Base-by-base conservation (phyloP, 2,113 vertebrate species). In the Oryctolagus cuniculus region DNA sequence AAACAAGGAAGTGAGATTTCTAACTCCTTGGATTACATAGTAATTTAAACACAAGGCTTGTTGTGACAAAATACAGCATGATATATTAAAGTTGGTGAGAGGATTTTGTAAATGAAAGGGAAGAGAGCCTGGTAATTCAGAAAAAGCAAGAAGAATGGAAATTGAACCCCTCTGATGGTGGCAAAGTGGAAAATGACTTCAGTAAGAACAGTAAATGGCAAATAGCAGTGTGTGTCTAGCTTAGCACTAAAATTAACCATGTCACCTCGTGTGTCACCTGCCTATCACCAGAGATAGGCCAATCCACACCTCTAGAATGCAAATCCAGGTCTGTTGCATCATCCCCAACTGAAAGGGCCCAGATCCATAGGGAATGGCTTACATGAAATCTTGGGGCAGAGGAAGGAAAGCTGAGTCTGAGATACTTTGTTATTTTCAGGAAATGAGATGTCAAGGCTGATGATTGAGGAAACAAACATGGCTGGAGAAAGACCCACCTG, bases 11-110 rank as follows among this genome's bases (percentile, higher is more conserved):
- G 25, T 27, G 36, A 74, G 64, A 85, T 92, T 81, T 85, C 73
- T 66, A 95, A 93, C 85, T 82, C 93, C 92, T 82, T 27, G 73
- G 69, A 86, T 90, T 90, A 34, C 53, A 63, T 6, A 67, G 85
- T 72, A 74, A 93, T 95, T 96, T 92, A 92, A 95, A 88, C 78
- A 55, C 58, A 81, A 78, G 69, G 73, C 58, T 95, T 95, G 61
- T 93, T 95, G 78, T 90, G 73, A 96, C 94, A 95, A 95, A 94
- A 94, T 77, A 84, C 0, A 82, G 51, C 38, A 66, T 82, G 78
- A 84, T 87, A 34, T 29, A 93, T 93, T 87, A 90, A 92, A 95
- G 88, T 24, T 12, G 36, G 90, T 88, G 64, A 96, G 69, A 95
- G 74, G 78, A 88, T 88, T 95, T 80, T 92, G 31, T 78, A 92